Evolutionary conservation across 2,888 invertebrate species (phyloP).

Genomic region (Caenorhabditis sp.): DNA sequence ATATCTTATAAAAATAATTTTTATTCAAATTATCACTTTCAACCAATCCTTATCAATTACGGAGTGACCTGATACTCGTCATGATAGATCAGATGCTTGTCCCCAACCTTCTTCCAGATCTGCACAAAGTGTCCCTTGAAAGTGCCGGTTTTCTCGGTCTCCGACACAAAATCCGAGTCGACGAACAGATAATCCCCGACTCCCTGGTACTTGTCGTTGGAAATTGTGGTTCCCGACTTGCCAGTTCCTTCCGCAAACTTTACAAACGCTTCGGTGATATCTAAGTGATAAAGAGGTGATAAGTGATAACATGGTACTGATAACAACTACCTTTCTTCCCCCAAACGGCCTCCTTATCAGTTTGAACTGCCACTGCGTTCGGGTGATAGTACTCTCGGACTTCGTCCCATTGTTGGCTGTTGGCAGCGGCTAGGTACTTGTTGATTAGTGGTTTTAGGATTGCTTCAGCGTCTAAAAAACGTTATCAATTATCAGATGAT

Average conservation of each 20-base stretch:
- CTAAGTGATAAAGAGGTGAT: not conserved
- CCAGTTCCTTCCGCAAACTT: constrained; percentile 47
- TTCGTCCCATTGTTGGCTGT: constrained; percentile 18
- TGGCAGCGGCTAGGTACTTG: constrained; percentile 11
- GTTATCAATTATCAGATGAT: not conserved
- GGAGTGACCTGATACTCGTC: no score
- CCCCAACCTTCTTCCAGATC: constrained; percentile 62
- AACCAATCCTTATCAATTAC: no score
- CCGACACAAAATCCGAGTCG: constrained; percentile 49
- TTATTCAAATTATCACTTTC: no score
- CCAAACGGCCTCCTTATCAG: constrained; percentile 30
- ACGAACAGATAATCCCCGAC: constrained; percentile 49
- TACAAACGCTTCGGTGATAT: constrained; percentile 23
- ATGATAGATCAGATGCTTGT: constrained; percentile 49
- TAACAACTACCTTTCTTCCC: constrained; percentile 26
- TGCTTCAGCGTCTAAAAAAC: constrained; percentile 33
- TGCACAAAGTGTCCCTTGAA: constrained; percentile 58
- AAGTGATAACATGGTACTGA: no score
- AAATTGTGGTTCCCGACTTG: constrained; percentile 5
- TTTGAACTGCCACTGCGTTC: constrained; percentile 39
- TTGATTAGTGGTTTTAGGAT: constrained; percentile 25
- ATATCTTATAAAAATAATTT: no score
- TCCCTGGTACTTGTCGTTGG: constrained; percentile 53
- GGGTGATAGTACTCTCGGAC: constrained; percentile 41
- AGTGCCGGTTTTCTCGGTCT: constrained; percentile 57